Conservation (phyloP, 2,888 invertebrate genomes). For the Sussaba pulchella region DNA sequence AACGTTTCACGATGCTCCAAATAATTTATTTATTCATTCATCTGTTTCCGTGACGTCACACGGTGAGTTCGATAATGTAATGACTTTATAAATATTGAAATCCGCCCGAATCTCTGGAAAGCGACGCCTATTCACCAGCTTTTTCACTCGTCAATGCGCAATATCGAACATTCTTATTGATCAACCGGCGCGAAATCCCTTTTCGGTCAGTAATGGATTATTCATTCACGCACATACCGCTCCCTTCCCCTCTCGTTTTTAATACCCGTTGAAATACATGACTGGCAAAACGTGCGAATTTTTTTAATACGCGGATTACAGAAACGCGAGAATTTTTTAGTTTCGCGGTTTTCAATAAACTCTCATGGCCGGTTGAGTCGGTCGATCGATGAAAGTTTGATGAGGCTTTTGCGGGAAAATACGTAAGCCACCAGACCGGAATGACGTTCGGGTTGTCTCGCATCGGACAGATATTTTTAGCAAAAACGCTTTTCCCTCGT, state of each 20-base stretch:
- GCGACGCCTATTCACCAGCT: not conserved
- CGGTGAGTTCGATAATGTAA: constrained; percentile 1
- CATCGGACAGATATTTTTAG: constrained; percentile 34
- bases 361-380: constrained; percentile 16
- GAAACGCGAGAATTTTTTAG: constrained; percentile 18
- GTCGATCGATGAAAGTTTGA: constrained; percentile 46
- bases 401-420: constrained; percentile 41
- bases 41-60: not conserved
- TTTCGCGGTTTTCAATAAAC: constrained; percentile 32
- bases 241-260: not conserved
- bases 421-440: constrained; percentile 34
- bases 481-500: constrained; percentile 24
- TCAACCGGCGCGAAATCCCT: not conserved
- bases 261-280: not conserved
- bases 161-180: constrained; percentile 3
- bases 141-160: not conserved
- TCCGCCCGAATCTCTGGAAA: not conserved
- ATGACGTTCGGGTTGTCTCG: constrained; percentile 43
- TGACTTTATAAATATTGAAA: constrained; percentile 29
- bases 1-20: not conserved
- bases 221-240: not conserved
- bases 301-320: not conserved
- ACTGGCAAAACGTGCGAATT: not conserved
- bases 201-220: not conserved
- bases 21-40: constrained; percentile 27